These are phyloP conservation scores for Tipula lateralis DNA, from an alignment of 2,888 invertebrate genomes.

Conservation along the genomic window DNA sequence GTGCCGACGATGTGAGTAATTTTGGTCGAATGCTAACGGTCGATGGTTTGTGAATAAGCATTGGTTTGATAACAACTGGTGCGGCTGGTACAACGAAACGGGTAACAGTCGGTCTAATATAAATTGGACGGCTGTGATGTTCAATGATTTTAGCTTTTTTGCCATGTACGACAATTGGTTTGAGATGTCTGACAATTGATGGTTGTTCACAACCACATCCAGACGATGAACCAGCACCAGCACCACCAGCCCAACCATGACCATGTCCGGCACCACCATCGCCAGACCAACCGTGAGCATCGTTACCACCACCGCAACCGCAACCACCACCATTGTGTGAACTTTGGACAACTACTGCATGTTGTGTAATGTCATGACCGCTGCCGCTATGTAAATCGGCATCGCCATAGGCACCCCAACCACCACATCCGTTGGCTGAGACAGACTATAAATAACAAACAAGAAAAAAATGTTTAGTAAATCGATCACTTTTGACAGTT, in stretches of 20 bases:
- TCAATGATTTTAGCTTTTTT: neutral
- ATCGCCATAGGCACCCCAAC: neutral
- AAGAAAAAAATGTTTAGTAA: neutral
- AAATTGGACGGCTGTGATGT: neutral
- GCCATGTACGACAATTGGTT: neutral
- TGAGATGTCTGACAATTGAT: neutral
- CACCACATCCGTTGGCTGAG: neutral
- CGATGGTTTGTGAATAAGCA: neutral
- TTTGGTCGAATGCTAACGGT: neutral
- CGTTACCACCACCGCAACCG: slow-evolving; percentile 36
- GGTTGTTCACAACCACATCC: neutral
- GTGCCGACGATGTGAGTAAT: neutral
- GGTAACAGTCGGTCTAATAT: neutral
- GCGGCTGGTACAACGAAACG: neutral
- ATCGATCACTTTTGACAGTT: neutral
- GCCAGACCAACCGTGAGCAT: slow-evolving; percentile 44
- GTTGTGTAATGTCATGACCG: neutral
- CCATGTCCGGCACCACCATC: slow-evolving; percentile 35
- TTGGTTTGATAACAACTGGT: neutral
- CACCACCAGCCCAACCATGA: slow-evolving; percentile 32
- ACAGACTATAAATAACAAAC: neutral
- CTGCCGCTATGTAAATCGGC: neutral
- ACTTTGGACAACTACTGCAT: slow-evolving; percentile 35
- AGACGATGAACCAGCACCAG: neutral
- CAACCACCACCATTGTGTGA: slow-evolving; percentile 41